Conservation (phyloP, 2,113 vertebrate genomes). For the Helogale parvula region DNA sequence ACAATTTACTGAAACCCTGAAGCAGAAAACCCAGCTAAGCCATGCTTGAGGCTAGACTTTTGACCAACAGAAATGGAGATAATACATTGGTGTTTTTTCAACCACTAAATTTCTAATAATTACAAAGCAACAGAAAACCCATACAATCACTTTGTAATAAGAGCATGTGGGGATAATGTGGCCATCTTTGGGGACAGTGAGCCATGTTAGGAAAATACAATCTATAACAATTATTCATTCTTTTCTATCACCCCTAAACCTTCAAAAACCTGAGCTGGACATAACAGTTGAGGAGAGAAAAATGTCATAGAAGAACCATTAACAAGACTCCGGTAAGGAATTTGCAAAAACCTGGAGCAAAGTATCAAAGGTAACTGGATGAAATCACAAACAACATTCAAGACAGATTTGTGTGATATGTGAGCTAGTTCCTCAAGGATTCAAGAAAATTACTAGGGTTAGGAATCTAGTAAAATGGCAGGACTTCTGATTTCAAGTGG, state of each 20-base stretch:
- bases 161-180: background rate
- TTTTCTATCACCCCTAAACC: background rate
- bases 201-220: background rate
- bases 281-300: background rate
- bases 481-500: background rate
- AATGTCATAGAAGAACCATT: background rate
- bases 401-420: background rate
- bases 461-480: background rate
- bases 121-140: background rate
- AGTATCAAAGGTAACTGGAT: background rate
- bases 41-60: background rate
- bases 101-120: background rate
- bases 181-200: background rate
- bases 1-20: background rate
- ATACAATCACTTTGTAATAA: background rate
- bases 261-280: background rate
- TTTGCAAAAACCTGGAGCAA: background rate
- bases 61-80: background rate
- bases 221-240: background rate
- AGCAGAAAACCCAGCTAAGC: background rate
- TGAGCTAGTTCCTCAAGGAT: background rate
- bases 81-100: background rate
- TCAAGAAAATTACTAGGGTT: background rate
- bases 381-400: background rate
- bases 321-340: background rate